Percentiles rank a stretch among this genome's conserved stretches.
These are phyloP conservation scores for Buphagus erythrorhynchus DNA, from an alignment of 2,797 vertebrate species.

Conservation along the genomic window DNA sequence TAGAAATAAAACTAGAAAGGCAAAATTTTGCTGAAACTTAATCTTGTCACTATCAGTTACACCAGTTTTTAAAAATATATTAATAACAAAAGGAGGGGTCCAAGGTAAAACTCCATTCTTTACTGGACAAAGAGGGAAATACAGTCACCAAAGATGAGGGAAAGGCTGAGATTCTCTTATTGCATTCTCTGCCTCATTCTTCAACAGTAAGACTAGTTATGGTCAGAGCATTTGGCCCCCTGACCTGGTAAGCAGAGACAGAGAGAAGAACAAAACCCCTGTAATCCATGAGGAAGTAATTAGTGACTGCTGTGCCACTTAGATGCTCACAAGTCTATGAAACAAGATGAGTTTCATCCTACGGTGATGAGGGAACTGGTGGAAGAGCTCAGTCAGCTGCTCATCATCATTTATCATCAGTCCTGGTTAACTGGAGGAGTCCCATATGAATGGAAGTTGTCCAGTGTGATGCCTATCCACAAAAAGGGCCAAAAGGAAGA, in stretches of 20 bases:
- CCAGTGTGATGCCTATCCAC: background rate
- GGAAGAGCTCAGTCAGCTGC: background rate
- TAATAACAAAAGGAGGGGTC: background rate
- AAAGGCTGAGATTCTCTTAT: background rate
- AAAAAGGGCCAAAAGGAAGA: background rate
- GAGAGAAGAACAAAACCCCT: background rate
- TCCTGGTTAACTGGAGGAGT: background rate
- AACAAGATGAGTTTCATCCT: background rate
- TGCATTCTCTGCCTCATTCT: background rate
- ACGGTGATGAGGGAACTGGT: background rate
- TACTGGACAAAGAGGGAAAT: background rate
- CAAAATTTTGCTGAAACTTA: background rate
- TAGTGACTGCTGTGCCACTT: background rate
- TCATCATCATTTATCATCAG: background rate
- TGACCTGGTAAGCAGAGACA: background rate
- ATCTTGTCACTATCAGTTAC: fast-evolving
- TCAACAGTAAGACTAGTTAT: background rate
- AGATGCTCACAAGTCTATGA: background rate
- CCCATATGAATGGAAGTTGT: background rate
- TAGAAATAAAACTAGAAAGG: background rate
- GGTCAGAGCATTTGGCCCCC: background rate
- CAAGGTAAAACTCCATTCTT: background rate
- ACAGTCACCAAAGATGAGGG: background rate
- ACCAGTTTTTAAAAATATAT: background rate
- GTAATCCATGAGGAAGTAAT: background rate